These are phyloP conservation scores for Ditula angustiorana DNA, from an alignment of 2,888 invertebrate genomes.

Conservation along the genomic window DNA sequence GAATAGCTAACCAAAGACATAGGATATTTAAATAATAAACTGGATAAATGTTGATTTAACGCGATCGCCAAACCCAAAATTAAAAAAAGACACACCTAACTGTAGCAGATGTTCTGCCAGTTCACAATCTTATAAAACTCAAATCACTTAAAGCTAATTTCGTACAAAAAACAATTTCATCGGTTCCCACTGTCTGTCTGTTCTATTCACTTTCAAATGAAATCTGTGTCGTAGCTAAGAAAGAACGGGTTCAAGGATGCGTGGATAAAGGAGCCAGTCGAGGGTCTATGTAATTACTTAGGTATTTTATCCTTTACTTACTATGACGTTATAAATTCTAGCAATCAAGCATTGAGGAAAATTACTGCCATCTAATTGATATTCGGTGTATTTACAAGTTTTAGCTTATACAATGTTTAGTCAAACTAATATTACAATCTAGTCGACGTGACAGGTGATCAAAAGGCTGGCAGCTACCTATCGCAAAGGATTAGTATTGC, in stretches of 20 bases:
- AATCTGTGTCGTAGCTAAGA: slow-evolving; percentile 53
- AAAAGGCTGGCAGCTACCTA: too few relatives aligned
- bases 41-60: neutral
- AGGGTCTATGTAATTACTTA: slow-evolving; percentile 47
- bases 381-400: neutral
- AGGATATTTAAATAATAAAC: neutral
- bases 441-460: too few relatives aligned
- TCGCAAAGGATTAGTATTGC: too few relatives aligned
- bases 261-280: slow-evolving; percentile 50
- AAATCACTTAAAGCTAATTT: slow-evolving; percentile 1
- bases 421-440: too few relatives aligned
- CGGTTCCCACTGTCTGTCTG: slow-evolving; percentile 16
- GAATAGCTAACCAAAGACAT: neutral
- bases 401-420: too few relatives aligned
- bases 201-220: slow-evolving; percentile 46
- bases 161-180: slow-evolving; percentile 15
- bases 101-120: neutral
- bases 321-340: neutral
- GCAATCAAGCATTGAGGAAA: neutral
- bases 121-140: neutral
- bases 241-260: slow-evolving; percentile 56
- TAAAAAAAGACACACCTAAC: neutral
- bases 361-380: neutral
- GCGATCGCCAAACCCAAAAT: neutral
- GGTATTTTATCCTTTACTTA: too few relatives aligned